These are phyloP conservation scores for Pseudorasbora parva DNA, from an alignment of 2,113 vertebrate genomes.

Conservation along the genomic window DNA sequence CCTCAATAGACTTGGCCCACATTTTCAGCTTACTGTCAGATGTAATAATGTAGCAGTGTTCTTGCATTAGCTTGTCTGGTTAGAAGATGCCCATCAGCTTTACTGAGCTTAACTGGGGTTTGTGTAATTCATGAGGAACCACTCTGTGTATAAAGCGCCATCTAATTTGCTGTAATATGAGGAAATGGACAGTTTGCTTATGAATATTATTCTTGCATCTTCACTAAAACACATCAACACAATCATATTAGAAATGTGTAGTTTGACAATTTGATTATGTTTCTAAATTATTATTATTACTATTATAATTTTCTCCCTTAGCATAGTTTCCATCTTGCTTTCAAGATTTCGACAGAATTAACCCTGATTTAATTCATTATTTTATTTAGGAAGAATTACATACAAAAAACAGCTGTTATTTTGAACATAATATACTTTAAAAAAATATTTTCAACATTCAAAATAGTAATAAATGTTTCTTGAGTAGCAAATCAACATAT, in stretches of 20 bases:
- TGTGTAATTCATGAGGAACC: slow-evolving; percentile 6
- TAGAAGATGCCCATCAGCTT: slow-evolving; percentile 32
- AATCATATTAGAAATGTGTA: background rate
- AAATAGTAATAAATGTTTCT: background rate
- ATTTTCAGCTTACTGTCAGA: slow-evolving; percentile 45
- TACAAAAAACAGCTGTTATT: too few species aligned
- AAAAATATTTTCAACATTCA: too few species aligned
- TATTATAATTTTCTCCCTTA: background rate
- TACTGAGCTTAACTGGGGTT: slow-evolving; percentile 27
- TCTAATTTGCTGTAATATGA: background rate
- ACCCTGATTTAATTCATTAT: background rate
- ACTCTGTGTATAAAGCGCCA: background rate
- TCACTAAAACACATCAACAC: background rate
- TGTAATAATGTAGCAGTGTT: slow-evolving; percentile 37
- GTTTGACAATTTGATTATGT: background rate
- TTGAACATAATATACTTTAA: too few species aligned
- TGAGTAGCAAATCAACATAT: background rate
- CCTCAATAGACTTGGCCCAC: slow-evolving; percentile 20
- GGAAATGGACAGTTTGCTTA: background rate
- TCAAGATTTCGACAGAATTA: background rate
- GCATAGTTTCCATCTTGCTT: background rate
- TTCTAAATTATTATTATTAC: background rate
- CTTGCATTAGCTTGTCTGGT: slow-evolving; percentile 29
- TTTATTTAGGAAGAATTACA: too few species aligned
- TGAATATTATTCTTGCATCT: background rate